These are phyloP conservation scores for Pycnonotus jocosus DNA, from an alignment of 2,113 vertebrate genomes.

Conservation along the genomic window DNA sequence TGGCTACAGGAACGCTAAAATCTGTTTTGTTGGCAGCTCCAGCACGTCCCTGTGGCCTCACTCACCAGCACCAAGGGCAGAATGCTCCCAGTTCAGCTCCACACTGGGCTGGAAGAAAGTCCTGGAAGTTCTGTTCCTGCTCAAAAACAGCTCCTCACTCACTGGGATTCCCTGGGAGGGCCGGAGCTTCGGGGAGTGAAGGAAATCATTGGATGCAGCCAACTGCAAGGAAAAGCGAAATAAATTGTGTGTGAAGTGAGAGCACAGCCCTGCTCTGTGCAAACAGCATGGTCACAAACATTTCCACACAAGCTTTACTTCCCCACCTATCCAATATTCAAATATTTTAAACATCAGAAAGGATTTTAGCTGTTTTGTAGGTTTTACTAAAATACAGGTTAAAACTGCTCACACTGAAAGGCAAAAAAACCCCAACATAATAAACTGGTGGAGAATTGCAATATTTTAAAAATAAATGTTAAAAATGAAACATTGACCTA, in stretches of 20 bases:
- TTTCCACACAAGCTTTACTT: fast-evolving
- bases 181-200: slow-evolving; percentile 49
- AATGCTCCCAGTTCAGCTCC: slow-evolving; percentile 43
- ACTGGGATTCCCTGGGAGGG: slow-evolving; percentile 33
- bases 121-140: slow-evolving; percentile 57
- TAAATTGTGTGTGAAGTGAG: fast-evolving
- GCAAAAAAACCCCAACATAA: fast-evolving
- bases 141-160: slow-evolving; percentile 56
- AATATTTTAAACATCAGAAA: background rate
- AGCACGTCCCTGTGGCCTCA: background rate
- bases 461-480: background rate
- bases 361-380: background rate
- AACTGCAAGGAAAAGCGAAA: slow-evolving; percentile 40
- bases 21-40: fast-evolving
- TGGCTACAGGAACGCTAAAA: background rate
- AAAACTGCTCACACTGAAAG: background rate
- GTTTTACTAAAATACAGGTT: background rate
- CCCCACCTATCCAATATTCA: fast-evolving
- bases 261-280: background rate
- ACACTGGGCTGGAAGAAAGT: slow-evolving; percentile 7
- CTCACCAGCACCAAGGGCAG: slow-evolving; percentile 62
- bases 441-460: background rate
- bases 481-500: background rate
- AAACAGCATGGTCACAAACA: background rate
- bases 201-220: slow-evolving; percentile 55